Percentiles rank a stretch among this genome's conserved stretches.
Evolutionary conservation across 2,797 vertebrate genomes (phyloP).

Genomic region (Sebastes aleutianus): DNA sequence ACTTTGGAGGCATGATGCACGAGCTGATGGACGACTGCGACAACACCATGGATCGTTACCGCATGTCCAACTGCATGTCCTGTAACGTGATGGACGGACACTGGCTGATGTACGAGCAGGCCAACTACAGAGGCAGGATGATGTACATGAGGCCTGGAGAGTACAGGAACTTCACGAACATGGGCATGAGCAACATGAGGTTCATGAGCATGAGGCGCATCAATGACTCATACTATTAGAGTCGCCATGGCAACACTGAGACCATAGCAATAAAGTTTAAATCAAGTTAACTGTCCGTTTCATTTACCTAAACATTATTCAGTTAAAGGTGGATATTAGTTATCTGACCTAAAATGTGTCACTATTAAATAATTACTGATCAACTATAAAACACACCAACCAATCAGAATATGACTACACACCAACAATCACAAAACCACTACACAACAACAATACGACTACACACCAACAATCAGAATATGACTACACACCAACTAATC

Average conservation of each 20-base stretch:
- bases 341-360: too few relatives aligned
- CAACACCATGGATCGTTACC: constrained; percentile 29
- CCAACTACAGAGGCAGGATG: constrained; percentile 27
- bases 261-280: constrained; percentile 23
- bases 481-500: too few relatives aligned
- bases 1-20: background rate
- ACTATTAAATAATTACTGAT: too few relatives aligned
- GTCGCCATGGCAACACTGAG: background rate
- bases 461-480: too few relatives aligned
- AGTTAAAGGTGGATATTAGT: too few relatives aligned
- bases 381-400: too few relatives aligned
- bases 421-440: too few relatives aligned
- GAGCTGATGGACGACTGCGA: background rate
- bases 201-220: constrained; percentile 50
- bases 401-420: too few relatives aligned
- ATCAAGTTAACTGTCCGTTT: too few relatives aligned
- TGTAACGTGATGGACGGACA: constrained; percentile 51
- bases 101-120: constrained; percentile 51
- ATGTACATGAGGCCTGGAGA: constrained; percentile 43
- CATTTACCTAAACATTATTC: too few relatives aligned
- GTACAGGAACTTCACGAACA: constrained; percentile 45
- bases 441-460: too few relatives aligned
- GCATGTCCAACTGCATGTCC: constrained; percentile 55
- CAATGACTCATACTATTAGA: constrained; percentile 26
- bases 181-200: constrained; percentile 31